Percentiles rank a stretch among this genome's conserved stretches.
phyloP scores from a whole-genome alignment of 2,113 vertebrate species.

The Neopipo cinnamomea region DNA sequence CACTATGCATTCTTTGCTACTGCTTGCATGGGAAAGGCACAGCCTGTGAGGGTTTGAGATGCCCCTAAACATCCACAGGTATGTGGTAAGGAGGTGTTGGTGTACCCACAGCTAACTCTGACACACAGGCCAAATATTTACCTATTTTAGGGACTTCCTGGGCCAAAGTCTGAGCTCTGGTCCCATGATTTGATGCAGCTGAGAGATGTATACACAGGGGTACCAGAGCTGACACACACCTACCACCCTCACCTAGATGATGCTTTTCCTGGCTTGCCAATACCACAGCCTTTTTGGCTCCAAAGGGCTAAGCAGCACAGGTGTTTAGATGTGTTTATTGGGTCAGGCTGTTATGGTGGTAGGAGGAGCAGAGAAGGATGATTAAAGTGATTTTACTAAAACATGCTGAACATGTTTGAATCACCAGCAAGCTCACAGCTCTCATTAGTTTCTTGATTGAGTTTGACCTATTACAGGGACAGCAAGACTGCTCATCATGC shows the following conservation, averaged over 20 bases:
- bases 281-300: not conserved
- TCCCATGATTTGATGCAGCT: not conserved
- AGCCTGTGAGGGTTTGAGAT: accelerated
- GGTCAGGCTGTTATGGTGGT: not conserved
- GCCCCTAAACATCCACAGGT: not conserved
- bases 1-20: accelerated
- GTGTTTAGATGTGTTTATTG: not conserved
- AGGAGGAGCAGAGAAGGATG: not conserved
- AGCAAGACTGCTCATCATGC: not conserved
- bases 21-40: not conserved
- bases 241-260: not conserved
- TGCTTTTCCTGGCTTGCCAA: not conserved
- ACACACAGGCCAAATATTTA: not conserved
- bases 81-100: not conserved
- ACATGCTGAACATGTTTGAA: not conserved
- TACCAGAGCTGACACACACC: not conserved
- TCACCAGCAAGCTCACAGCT: not conserved
- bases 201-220: accelerated
- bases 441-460: not conserved
- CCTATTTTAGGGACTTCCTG: not conserved
- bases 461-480: not conserved
- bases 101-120: not conserved
- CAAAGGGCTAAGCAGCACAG: not conserved
- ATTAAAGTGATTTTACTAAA: not conserved
- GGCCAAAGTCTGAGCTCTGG: not conserved